Percentiles rank a stretch among this genome's conserved stretches.
Evolutionary conservation across 2,888 invertebrate species (phyloP).

Genomic region (Oxytorus armatus): DNA sequence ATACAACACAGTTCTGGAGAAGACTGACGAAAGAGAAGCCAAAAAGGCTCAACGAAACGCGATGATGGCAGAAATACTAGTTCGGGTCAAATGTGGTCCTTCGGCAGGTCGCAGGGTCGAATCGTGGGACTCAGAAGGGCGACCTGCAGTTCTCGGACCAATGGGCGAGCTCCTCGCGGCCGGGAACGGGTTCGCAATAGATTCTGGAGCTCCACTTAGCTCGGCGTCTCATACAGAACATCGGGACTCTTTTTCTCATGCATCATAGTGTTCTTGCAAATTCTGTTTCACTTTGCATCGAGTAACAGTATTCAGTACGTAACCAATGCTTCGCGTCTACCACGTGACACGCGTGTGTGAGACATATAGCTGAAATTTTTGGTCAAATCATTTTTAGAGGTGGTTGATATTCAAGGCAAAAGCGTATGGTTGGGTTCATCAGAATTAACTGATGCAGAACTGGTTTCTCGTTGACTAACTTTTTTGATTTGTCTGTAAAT

Average conservation of each 20-base stretch:
- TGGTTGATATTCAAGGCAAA: too few relatives aligned
- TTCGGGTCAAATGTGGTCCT: conserved; percentile 74
- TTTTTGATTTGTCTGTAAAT: too few relatives aligned
- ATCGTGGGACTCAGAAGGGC: conserved; percentile 78
- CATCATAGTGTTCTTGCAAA: conserved; percentile 17
- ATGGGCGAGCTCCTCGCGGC: conserved; percentile 67
- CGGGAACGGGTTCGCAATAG: conserved; percentile 73
- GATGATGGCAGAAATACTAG: conserved; percentile 53
- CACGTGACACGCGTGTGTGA: too few relatives aligned
- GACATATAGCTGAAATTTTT: too few relatives aligned
- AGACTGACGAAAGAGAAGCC: conserved; percentile 54
- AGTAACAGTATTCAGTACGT: too few relatives aligned
- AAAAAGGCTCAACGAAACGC: neutral
- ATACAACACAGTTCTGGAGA: conserved; percentile 29
- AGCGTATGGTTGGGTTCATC: too few relatives aligned
- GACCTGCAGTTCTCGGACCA: conserved; percentile 72
- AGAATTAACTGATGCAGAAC: too few relatives aligned
- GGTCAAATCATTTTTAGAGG: too few relatives aligned
- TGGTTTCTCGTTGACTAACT: too few relatives aligned
- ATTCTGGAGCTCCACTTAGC: conserved; percentile 16
- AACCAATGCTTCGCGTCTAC: too few relatives aligned
- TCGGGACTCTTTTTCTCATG: conserved; percentile 59
- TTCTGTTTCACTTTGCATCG: conserved; percentile 25
- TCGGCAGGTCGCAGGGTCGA: conserved; percentile 71
- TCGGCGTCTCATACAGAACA: conserved; percentile 12